These are phyloP conservation scores for Halictus ligatus DNA, from an alignment of 2,888 invertebrate species.

Conservation along the genomic window DNA sequence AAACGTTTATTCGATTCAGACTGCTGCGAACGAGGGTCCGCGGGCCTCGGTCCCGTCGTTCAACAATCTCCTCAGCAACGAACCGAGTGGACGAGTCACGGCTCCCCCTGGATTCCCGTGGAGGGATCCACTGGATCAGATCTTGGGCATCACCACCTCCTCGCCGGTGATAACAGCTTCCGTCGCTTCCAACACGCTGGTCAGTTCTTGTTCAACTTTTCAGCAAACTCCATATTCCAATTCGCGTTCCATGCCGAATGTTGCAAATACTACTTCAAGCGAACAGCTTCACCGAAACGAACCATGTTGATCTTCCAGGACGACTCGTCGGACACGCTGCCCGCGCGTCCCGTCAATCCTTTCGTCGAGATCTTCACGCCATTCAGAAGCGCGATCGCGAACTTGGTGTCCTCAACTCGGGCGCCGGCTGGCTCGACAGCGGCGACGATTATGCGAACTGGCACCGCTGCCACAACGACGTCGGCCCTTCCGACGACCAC, in stretches of 20 bases:
- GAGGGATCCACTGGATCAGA: slow-evolving; percentile 82
- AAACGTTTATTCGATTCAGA: slow-evolving; percentile 62
- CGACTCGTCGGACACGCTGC: slow-evolving; percentile 61
- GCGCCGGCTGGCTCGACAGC: slow-evolving; percentile 55
- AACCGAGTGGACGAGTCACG: slow-evolving; percentile 72
- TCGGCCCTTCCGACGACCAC: slow-evolving; percentile 61
- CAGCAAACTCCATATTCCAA: too few relatives aligned
- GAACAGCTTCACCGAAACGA: background rate
- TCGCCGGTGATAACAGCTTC: slow-evolving; percentile 79
- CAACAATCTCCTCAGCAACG: slow-evolving; percentile 72
- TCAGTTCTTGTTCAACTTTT: slow-evolving; percentile 55
- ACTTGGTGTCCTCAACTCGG: slow-evolving; percentile 44
- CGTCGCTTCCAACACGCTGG: slow-evolving; percentile 79
- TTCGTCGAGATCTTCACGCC: slow-evolving; percentile 78
- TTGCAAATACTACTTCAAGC: too few relatives aligned
- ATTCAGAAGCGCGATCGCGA: slow-evolving; percentile 66
- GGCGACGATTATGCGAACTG: slow-evolving; percentile 31
- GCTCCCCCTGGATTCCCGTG: slow-evolving; percentile 80
- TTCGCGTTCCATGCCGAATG: too few relatives aligned
- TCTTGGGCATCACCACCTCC: slow-evolving; percentile 81
- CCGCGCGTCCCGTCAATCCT: slow-evolving; percentile 75
- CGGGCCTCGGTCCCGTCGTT: slow-evolving; percentile 72
- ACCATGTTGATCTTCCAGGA: slow-evolving; percentile 33
- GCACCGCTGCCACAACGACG: slow-evolving; percentile 50
- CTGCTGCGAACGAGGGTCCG: slow-evolving; percentile 72